Evolutionary conservation across 2,888 invertebrate species (phyloP).

Genomic region (Pandemis heparana): DNA sequence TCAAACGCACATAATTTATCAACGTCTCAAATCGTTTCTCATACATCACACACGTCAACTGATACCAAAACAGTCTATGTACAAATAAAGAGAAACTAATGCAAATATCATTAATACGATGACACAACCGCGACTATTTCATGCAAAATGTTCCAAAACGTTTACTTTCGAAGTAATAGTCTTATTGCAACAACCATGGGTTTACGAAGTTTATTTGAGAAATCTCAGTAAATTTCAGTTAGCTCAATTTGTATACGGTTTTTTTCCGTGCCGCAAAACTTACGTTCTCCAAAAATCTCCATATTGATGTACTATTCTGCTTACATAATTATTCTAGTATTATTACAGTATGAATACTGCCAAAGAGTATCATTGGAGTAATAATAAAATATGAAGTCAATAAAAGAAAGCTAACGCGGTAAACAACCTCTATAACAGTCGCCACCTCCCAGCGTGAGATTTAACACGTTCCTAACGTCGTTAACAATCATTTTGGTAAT

Average conservation of each 20-base stretch:
- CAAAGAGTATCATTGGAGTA: background rate
- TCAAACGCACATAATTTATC: conserved; percentile 21
- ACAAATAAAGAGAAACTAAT: conserved; percentile 1
- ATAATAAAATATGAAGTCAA: background rate
- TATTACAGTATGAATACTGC: background rate
- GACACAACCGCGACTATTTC: background rate
- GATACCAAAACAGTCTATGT: background rate
- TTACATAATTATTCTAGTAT: too few relatives aligned
- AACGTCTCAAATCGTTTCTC: conserved; percentile 8
- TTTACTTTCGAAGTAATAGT: background rate
- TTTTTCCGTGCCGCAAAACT: too few relatives aligned
- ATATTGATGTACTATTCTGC: too few relatives aligned
- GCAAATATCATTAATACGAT: background rate
- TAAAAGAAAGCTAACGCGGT: background rate
- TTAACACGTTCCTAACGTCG: background rate
- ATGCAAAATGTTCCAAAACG: background rate
- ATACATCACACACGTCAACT: background rate
- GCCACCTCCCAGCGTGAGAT: background rate
- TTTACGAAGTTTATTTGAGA: too few relatives aligned
- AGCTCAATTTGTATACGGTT: too few relatives aligned
- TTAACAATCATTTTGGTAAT: conserved; percentile 1
- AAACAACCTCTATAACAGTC: background rate
- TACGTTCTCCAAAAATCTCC: too few relatives aligned
- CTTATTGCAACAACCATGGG: too few relatives aligned
- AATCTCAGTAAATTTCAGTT: too few relatives aligned